These are phyloP conservation scores for Siphamia tubifer DNA, from an alignment of 2,113 vertebrate genomes.

Conservation along the genomic window DNA sequence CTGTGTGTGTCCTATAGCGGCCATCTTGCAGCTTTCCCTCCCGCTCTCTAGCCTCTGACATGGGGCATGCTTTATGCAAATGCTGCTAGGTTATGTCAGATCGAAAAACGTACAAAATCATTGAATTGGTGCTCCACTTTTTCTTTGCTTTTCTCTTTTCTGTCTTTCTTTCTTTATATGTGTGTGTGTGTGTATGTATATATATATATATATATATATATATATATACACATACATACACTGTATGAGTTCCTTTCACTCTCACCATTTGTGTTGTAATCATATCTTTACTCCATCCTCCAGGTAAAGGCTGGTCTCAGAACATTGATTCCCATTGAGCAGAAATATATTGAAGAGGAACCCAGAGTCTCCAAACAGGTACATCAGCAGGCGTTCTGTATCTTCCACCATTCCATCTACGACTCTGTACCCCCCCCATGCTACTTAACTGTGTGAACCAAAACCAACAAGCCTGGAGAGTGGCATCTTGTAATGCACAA, in stretches of 20 bases:
- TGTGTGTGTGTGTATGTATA: too few relatives aligned
- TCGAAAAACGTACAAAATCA: not conserved
- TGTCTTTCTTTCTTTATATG: too few relatives aligned
- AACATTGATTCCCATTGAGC: conserved; percentile 94
- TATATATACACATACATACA: too few relatives aligned
- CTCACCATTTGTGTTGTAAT: conserved; percentile 30
- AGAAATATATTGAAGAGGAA: conserved; percentile 99
- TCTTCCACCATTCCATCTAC: conserved; percentile 24
- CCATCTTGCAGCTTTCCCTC: conserved; percentile 75
- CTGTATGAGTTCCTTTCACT: not conserved
- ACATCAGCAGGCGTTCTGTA: conserved; percentile 45
- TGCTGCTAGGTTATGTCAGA: conserved; percentile 19
- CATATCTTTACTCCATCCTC: conserved; percentile 64
- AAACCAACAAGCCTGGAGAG: conserved; percentile 57
- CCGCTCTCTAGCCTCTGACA: conserved; percentile 53
- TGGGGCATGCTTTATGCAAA: conserved; percentile 34
- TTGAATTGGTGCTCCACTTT: not conserved
- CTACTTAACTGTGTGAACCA: conserved; percentile 33
- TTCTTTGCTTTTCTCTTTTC: not conserved
- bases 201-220: too few relatives aligned
- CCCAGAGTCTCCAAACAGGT: conserved; percentile 98
- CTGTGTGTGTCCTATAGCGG: conserved; percentile 72
- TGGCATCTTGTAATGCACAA: conserved; percentile 63
- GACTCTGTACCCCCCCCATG: not conserved
- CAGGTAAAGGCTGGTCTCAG: conserved; percentile 97